Base-by-base conservation (phyloP, 1,140 invertebrate genomes). In the Elymnias hypermnestra region DNA sequence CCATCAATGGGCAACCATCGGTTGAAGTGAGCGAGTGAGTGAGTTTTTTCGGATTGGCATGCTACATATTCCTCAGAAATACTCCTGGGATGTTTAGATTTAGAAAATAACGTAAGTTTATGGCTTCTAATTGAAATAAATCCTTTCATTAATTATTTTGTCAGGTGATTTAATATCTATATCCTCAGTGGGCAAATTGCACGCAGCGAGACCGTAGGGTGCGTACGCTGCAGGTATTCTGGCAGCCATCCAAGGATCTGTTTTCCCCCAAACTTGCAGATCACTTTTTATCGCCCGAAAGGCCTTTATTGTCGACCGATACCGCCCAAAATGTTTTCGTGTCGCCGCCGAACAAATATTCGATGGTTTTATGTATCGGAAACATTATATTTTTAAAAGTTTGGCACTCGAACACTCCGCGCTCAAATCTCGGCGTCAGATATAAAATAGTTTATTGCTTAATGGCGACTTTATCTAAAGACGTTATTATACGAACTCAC, bases 211-310 rank as follows among this genome's bases (percentile, higher is more conserved):
- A 10, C 2, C 8, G 15, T n/a, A 17, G 25, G 17, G 49, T 45
- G 36, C 43, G 50, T 49, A 40, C 22, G 17, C 8, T 57, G 63
- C 66, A 87, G 85, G 83, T 86, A 77, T 57, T 52, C 75, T 87
- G 85, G 85, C 83, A 55, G 33, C 18, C 23, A 44, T 72, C 85
- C 85, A 87, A 84, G 58, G 66, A 81, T 73, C 68, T 85, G 83
- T 86, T 86, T 86, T 82, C 78, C 70, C 73, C 72, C 59, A 53
- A 76, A 75, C 81, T 77, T 72, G 68, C 77, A 83, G 83, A 86
- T 86, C 81, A 81, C 77, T 83, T 86, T 86, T 86, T 87, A 87
- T 86, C 82, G 74, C 73, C 71, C 71, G 72, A 72, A 78, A 82
- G 74, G 78, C 77, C 77, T 83, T 85, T 83, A 85, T 82, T 63